Conservation (phyloP, 2,888 invertebrate genomes). For the Papilio protenor region DNA sequence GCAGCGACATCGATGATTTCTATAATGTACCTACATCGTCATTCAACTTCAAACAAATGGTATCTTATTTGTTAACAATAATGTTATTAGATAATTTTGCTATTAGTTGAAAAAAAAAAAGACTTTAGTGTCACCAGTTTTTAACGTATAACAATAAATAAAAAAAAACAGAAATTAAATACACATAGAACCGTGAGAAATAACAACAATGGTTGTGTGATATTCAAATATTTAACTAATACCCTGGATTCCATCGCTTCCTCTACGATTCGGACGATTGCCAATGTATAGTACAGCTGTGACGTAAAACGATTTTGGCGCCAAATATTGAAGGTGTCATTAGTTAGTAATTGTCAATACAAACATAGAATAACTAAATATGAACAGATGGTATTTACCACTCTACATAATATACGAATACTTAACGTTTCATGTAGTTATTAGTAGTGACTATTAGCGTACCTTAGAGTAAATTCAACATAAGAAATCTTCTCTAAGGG, state of each 20-base stretch:
- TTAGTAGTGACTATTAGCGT: neutral
- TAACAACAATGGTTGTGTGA: neutral
- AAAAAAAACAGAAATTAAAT: neutral
- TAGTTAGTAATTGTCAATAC: constrained; percentile 20
- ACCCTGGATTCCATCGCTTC: constrained; percentile 2
- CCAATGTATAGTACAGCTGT: constrained; percentile 19
- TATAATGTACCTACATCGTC: constrained; percentile 33
- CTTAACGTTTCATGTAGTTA: neutral
- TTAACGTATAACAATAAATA: neutral
- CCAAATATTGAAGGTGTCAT: neutral
- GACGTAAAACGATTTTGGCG: constrained; percentile 29
- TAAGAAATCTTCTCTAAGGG: constrained; percentile 44
- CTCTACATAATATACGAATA: neutral
- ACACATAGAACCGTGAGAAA: constrained; percentile 3
- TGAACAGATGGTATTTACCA: neutral
- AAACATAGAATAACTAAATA: constrained; percentile 8
- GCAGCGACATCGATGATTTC: constrained; percentile 44
- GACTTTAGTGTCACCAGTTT: neutral
- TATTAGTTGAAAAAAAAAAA: neutral
- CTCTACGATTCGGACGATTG: constrained; percentile 22
- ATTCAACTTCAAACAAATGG: constrained; percentile 20
- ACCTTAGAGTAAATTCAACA: neutral
- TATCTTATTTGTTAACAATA: constrained; percentile 11
- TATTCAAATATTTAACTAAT: neutral
- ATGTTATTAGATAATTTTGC: constrained; percentile 11